These are phyloP conservation scores for Cryptoprocta ferox DNA, from an alignment of 2,797 vertebrate species.

Conservation along the genomic window DNA sequence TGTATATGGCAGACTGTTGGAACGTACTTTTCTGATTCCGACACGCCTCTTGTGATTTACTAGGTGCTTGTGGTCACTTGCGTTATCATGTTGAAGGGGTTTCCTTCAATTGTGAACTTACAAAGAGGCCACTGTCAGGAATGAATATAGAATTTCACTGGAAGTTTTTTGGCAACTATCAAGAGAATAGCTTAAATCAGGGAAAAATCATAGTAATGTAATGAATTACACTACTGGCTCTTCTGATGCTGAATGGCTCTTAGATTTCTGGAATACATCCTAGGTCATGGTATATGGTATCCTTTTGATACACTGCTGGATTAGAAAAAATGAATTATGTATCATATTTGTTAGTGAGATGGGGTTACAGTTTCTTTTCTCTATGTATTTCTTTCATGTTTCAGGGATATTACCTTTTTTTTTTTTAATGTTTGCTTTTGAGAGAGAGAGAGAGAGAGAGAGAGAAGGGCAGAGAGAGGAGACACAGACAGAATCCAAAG, in stretches of 20 bases:
- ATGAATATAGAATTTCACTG: not conserved
- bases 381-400: not conserved
- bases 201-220: not conserved
- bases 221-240: not conserved
- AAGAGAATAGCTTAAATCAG: not conserved
- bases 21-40: not conserved
- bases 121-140: constrained; percentile 23
- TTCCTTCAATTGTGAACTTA: constrained; percentile 12
- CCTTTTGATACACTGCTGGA: not conserved
- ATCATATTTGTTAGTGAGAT: not conserved
- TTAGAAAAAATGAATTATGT: not conserved
- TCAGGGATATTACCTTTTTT: not conserved
- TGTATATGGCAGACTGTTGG: not conserved
- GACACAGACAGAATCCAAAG: no score
- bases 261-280: not conserved
- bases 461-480: no score
- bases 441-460: no score
- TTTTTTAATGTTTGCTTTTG: no score
- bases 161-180: not conserved
- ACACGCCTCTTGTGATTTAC: not conserved
- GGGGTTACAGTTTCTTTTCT: not conserved
- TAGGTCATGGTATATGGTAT: not conserved
- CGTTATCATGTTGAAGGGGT: not conserved
- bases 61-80: not conserved
- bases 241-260: not conserved